A percentile compares a stretch with the other conserved stretches of the same genome.
These are phyloP conservation scores for Boleophthalmus pectinirostris DNA, from an alignment of 2,113 vertebrate genomes.

Conservation along the genomic window DNA sequence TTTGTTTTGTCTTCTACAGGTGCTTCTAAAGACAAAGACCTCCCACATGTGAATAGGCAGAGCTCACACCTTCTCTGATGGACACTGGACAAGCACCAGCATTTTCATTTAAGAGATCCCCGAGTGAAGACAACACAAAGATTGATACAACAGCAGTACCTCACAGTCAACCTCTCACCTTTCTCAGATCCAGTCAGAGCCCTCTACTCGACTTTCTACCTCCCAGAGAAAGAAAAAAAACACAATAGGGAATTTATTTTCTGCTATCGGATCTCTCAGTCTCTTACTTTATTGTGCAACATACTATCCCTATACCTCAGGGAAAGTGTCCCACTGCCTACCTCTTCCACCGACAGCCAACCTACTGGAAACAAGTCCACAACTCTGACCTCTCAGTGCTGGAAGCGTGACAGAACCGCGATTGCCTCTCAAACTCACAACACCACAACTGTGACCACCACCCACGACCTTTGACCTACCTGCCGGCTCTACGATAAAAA, in stretches of 20 bases:
- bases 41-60: not conserved
- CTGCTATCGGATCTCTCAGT: constrained; percentile 15
- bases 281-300: constrained; percentile 21
- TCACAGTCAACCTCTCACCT: constrained; percentile 17
- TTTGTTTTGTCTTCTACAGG: constrained; percentile 29
- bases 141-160: constrained; percentile 32
- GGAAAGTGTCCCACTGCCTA: constrained; percentile 56
- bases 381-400: constrained; percentile 49
- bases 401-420: constrained; percentile 50
- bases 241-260: constrained; percentile 14
- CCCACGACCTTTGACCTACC: constrained; percentile 50
- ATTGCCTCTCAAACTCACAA: constrained; percentile 53
- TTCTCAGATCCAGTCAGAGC: constrained; percentile 14
- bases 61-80: constrained; percentile 18
- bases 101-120: constrained; percentile 24
- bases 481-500: constrained; percentile 14
- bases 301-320: constrained; percentile 64
- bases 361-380: constrained; percentile 32
- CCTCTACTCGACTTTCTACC: constrained; percentile 46
- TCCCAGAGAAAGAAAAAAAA: constrained; percentile 35
- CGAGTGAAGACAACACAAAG: constrained; percentile 13
- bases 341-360: constrained; percentile 53
- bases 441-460: constrained; percentile 41
- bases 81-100: constrained; percentile 47
- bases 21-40: constrained; percentile 22